Evolutionary conservation across 1,140 invertebrate species (phyloP).

Genomic region (Drosophila yakuba): DNA sequence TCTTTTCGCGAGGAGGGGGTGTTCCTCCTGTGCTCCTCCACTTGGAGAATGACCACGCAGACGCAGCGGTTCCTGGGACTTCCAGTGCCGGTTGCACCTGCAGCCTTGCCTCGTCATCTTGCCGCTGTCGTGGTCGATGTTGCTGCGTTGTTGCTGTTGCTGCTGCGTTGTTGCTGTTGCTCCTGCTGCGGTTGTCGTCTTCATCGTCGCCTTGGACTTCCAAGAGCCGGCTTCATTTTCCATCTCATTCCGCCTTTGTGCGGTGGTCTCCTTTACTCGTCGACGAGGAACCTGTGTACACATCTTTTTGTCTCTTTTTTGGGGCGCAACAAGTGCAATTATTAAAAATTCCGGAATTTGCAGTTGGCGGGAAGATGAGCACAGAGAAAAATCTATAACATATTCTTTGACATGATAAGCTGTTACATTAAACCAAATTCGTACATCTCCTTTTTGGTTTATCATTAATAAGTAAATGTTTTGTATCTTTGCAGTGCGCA

Average conservation of each 20-base stretch:
- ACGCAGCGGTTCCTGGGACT: constrained; percentile 64
- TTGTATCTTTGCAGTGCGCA: too few relatives aligned
- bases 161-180: constrained; percentile 35
- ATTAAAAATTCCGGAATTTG: constrained; percentile 81
- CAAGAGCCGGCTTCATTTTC: constrained; percentile 67
- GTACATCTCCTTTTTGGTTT: too few relatives aligned
- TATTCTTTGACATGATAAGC: too few relatives aligned
- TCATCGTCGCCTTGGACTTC: constrained; percentile 72
- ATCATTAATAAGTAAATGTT: too few relatives aligned
- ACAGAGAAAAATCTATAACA: constrained; percentile 6
- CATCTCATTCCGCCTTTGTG: constrained; percentile 47
- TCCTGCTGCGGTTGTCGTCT: constrained; percentile 68
- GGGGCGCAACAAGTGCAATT: constrained; percentile 81
- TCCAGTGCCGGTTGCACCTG: constrained; percentile 67
- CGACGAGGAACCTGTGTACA: not conserved
- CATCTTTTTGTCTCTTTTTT: constrained; percentile 48
- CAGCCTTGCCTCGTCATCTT: constrained; percentile 80
- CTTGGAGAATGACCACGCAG: constrained; percentile 70
- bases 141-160: constrained; percentile 36
- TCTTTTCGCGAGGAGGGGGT: constrained; percentile 13
- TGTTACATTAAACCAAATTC: too few relatives aligned
- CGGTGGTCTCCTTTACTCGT: constrained; percentile 25
- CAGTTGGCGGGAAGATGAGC: constrained; percentile 14
- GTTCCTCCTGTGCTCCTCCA: not conserved
- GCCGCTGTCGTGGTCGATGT: constrained; percentile 41